Percentiles rank a stretch among this genome's conserved stretches.
phyloP scores from a whole-genome alignment of 2,797 vertebrate species.

The Malacoctenus gilli region DNA sequence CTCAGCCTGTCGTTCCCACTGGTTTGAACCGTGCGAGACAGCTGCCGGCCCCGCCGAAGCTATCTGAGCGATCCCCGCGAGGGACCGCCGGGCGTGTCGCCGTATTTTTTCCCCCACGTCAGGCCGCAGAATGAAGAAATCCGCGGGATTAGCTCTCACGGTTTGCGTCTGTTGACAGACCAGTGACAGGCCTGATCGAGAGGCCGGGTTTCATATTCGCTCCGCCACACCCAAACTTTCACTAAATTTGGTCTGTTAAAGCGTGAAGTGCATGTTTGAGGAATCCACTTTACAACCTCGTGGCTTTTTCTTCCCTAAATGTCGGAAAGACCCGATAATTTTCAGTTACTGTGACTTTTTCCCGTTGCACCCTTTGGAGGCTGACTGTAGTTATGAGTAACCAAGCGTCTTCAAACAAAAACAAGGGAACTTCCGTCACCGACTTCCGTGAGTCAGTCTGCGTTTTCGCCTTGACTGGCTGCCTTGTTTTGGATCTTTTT shows the following conservation, averaged over 20 bases:
- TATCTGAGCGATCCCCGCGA: constrained; percentile 62
- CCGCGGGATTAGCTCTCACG: constrained; percentile 43
- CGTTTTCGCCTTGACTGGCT: background rate
- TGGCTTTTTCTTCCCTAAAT: constrained; percentile 1
- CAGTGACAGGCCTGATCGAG: constrained; percentile 52
- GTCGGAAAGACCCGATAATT: constrained; percentile 4
- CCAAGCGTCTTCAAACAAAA: background rate
- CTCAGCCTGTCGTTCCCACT: background rate
- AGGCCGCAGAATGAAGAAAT: constrained; percentile 62
- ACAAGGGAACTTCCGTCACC: fast-evolving
- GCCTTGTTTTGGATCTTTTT: background rate
- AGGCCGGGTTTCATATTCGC: constrained; percentile 32
- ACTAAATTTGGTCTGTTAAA: constrained; percentile 38
- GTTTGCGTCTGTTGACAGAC: constrained; percentile 58
- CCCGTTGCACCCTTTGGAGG: background rate
- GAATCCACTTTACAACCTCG: background rate
- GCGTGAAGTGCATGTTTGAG: constrained; percentile 8
- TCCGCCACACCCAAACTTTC: constrained; percentile 35
- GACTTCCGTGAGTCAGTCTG: too few species aligned
- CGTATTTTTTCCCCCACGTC: constrained; percentile 58
- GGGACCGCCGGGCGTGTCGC: constrained; percentile 52
- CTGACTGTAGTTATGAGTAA: background rate
- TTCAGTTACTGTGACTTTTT: constrained; percentile 1
- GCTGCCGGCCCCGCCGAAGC: constrained; percentile 61
- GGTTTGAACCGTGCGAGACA: constrained; percentile 57